Conservation (phyloP, 2,113 vertebrate species). For the Dunckerocampus dactyliophorus region DNA sequence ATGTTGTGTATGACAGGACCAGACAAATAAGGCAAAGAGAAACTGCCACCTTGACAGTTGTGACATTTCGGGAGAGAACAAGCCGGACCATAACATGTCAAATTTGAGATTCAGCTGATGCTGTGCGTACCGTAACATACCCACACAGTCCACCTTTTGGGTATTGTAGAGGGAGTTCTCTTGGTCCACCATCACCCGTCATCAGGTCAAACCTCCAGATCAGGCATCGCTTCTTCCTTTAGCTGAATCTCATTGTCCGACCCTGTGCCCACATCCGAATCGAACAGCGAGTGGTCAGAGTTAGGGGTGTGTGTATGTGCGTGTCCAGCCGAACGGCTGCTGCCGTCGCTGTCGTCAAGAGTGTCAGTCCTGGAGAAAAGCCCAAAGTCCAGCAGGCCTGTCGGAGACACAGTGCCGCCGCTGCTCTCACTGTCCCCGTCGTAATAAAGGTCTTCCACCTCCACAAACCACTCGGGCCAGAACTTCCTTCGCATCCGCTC, state of each 20-base stretch:
- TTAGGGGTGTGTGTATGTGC: conserved; percentile 71
- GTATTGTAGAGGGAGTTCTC: conserved; percentile 19
- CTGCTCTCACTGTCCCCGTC: conserved; percentile 85
- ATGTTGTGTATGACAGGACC: conserved; percentile 35
- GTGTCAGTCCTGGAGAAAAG: conserved; percentile 95
- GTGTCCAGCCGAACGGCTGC: conserved; percentile 70
- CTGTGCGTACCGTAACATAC: conserved; percentile 46
- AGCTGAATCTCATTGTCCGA: conserved; percentile 83
- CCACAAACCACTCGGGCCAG: conserved; percentile 95
- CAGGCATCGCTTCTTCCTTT: conserved; percentile 71
- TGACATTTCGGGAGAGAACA: conserved; percentile 34
- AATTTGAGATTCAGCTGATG: conserved; percentile 29
- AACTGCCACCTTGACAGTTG: conserved; percentile 44
- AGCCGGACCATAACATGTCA: conserved; percentile 31
- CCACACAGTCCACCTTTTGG: conserved; percentile 31
- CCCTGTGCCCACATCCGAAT: conserved; percentile 90
- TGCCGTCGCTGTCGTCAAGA: conserved; percentile 82
- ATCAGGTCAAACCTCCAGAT: conserved; percentile 56
- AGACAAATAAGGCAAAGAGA: conserved; percentile 66
- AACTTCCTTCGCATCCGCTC: conserved; percentile 92
- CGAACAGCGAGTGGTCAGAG: conserved; percentile 89
- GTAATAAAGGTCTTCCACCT: conserved; percentile 83
- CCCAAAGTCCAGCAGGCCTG: conserved; percentile 74
- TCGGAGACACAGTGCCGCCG: conserved; percentile 60
- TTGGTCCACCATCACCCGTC: conserved; percentile 15